Evolutionary conservation across 1,140 invertebrate species (phyloP), one percentile per base, ranked within the genome.

Genomic region (Brachionus plicatilis): DNA sequence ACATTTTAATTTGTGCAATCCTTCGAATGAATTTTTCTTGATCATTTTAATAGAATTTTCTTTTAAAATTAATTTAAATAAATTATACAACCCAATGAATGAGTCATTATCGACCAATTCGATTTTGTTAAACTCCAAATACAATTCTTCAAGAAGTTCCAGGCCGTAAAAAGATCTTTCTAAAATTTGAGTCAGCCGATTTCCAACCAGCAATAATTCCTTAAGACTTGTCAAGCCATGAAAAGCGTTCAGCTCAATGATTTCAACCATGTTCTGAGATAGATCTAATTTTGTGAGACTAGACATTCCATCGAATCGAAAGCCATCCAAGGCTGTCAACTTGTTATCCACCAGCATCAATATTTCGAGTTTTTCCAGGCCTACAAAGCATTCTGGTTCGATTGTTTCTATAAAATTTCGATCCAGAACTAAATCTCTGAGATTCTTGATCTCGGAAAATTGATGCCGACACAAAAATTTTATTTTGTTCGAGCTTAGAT

Each of bases 21-120:
- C 72, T 27, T 76, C 41, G 17, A 76, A 76, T 1, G 72, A 76
- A 50, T 76, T 76, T 76, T 76, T 47, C 47, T 29, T 47, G 20
- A 76, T 53, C 20, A 50, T 29, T 29, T 29, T 50, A 1, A 76
- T 50, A 3, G n/a, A 50, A 27, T 76, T 76, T 50, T 76, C 45
- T 76, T 76, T 76, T 4, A 76, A 20, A 29, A 76, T 76, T 50
- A 76, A 50, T 50, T 50, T 76, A 47, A 47, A 47, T 12, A 50
- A 29, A 50, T 76, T 76, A 9, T 50, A 50, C 45, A 76, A 50
- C 12, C 72, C 72, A 17, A 50, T 50, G 24, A 76, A 76, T 29
- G 72, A 47, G 20, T 76, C 41, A 50, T 76, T 76, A 3, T 76
- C 72, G 17, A 76, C 50, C 0, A 37, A 12, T 50, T 76, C 45